Conservation (phyloP, 2,113 vertebrate species). For the Calyptomena viridis region DNA sequence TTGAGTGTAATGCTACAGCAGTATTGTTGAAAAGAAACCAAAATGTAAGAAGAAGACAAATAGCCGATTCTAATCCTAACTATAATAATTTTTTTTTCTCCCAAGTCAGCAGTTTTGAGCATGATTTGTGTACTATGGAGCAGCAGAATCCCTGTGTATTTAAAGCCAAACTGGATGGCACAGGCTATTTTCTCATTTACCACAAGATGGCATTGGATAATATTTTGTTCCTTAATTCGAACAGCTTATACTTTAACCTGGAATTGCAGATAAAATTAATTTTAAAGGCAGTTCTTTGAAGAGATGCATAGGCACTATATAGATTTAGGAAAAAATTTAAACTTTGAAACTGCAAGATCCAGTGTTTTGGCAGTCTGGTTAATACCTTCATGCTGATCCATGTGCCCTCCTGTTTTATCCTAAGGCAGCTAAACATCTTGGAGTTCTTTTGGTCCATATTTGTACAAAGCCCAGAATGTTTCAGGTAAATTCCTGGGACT, state of each 20-base stretch:
- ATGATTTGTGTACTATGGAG: rapidly evolving
- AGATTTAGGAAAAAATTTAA: not conserved
- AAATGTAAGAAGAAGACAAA: not conserved
- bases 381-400: not conserved
- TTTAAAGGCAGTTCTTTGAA: not conserved
- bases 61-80: not conserved
- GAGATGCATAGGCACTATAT: not conserved
- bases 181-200: not conserved
- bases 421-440: not conserved
- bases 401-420: not conserved
- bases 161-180: not conserved
- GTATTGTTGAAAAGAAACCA: not conserved
- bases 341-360: not conserved
- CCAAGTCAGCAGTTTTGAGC: not conserved
- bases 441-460: not conserved
- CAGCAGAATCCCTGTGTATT: not conserved
- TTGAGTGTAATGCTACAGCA: not conserved
- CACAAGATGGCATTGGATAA: constrained; percentile 44
- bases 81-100: not conserved
- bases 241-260: not conserved
- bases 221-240: not conserved
- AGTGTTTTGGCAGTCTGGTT: not conserved
- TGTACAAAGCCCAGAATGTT: not conserved
- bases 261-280: not conserved
- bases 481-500: not conserved